These are phyloP conservation scores for Pitangus sulphuratus DNA, from an alignment of 2,797 vertebrate species.

Conservation along the genomic window DNA sequence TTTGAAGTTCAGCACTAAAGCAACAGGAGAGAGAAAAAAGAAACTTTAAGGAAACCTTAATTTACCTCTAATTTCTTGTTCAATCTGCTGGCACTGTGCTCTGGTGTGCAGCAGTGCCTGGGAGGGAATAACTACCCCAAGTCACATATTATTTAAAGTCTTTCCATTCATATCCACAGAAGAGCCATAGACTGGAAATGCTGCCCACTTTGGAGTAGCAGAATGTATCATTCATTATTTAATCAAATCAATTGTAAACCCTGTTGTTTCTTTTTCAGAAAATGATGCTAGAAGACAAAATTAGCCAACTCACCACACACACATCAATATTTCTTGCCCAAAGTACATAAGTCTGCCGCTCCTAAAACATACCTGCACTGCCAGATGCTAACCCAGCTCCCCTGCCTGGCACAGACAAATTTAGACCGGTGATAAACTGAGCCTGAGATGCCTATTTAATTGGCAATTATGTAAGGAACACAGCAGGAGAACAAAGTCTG, in stretches of 20 bases:
- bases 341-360: neutral
- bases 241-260: constrained; percentile 14
- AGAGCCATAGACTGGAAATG: neutral
- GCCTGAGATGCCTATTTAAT: constrained; percentile 1
- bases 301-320: neutral
- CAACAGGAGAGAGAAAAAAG: neutral
- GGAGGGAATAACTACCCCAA: neutral
- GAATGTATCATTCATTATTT: constrained; percentile 48
- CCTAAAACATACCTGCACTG: neutral
- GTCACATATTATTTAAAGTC: neutral
- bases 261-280: constrained; percentile 30
- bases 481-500: neutral
- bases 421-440: neutral
- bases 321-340: neutral
- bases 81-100: neutral
- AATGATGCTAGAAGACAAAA: constrained; percentile 6
- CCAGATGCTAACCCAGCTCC: neutral
- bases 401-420: neutral
- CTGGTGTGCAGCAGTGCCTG: neutral
- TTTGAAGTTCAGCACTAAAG: neutral
- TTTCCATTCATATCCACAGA: neutral
- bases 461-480: neutral
- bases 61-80: neutral
- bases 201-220: neutral
- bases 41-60: neutral